These are phyloP conservation scores for Ellobius talpinus DNA, from an alignment of 2,113 vertebrate genomes.

Conservation along the genomic window DNA sequence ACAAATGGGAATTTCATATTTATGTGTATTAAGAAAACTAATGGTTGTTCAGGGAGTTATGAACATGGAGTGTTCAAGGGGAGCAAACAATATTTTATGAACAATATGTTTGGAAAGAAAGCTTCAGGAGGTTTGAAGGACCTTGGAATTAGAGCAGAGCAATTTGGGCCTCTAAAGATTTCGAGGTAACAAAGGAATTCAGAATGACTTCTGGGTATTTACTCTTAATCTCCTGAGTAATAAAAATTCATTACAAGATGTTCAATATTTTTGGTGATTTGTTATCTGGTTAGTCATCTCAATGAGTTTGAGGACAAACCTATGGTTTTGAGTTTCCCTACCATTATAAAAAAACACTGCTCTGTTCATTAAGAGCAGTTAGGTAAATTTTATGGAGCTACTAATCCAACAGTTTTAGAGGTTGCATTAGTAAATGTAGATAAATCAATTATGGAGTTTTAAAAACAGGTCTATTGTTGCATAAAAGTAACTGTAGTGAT, in stretches of 20 bases:
- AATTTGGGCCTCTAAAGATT: not conserved
- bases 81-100: not conserved
- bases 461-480: not conserved
- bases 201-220: slow-evolving; percentile 1
- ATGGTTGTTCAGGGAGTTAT: not conserved
- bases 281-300: not conserved
- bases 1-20: not conserved
- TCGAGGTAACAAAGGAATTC: not conserved
- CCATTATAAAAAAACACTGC: not conserved
- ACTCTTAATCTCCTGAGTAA: not conserved
- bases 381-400: not conserved
- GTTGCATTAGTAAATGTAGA: not conserved
- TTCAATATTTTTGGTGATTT: not conserved
- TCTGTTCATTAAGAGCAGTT: not conserved
- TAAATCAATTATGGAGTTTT: not conserved
- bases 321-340: not conserved
- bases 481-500: not conserved
- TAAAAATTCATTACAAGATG: not conserved
- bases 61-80: not conserved
- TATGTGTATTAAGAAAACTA: not conserved
- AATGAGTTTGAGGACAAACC: not conserved
- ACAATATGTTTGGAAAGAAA: not conserved
- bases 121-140: not conserved
- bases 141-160: not conserved
- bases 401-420: not conserved